Evolutionary conservation across 1,140 invertebrate species (phyloP), one percentile per base, ranked within the genome.

Genomic region (Drosophila subobscura): DNA sequence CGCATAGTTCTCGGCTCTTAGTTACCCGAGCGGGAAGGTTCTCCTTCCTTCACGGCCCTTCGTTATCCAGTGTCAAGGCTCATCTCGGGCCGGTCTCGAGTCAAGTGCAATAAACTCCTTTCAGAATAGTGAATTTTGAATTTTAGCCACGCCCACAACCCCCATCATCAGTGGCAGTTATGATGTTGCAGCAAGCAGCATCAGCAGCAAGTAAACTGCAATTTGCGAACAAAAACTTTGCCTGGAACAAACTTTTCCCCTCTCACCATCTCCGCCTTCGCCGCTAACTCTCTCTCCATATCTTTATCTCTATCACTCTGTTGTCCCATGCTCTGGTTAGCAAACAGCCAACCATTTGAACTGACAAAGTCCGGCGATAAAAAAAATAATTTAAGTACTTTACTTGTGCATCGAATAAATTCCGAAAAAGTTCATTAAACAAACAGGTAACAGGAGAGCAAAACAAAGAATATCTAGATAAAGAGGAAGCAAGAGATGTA

Each of bases 311-410:
- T 20, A 5, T 55, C 53, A 25, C 37, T 55, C 22, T 40, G 33
- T 37, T 37, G 33, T 37, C 33, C 33, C 33, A 37, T 37, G 33
- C 33, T 12, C 33, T 37, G 33, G 37, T 53, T 33, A 65, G 78
- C 78, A 75, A 75, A 72, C 72, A 74, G 76, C 59, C 65, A 68
- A 79, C 80, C 84, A 84, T 84, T 84, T 84, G 58, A 85, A 84
- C 80, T 84, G 80, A 84, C 80, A 84, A 84, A 84, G 75, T 84
- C 79, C 59, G 45, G 76, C 79, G 79, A 84, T 84, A 84, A 84
- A 84, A 78, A 76, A 85, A 68, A 55, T 79, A 67, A 37, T 65
- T 84, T 84, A 84, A 84, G 79, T 85, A 84, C 72, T 84, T 84
- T 79, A 84, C 66, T 84, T 78, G 64, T 52, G 64, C 73, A 64